Conservation (phyloP, 2,797 vertebrate genomes). For the Sciaenops ocellatus region DNA sequence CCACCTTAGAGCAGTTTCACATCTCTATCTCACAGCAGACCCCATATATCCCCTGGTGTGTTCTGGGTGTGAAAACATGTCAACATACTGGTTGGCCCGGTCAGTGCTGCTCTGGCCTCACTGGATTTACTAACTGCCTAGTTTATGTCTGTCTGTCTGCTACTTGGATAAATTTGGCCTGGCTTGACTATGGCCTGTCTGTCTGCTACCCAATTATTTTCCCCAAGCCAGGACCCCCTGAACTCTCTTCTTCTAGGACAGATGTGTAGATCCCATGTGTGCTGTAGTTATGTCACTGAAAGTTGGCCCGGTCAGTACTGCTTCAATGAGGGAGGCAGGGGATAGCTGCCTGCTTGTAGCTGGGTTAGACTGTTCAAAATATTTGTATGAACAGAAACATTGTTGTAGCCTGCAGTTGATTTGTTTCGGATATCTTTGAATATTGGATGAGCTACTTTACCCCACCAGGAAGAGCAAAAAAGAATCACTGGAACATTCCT, state of each 20-base stretch:
- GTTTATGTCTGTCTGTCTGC: slow-evolving; percentile 76
- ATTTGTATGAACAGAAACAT: slow-evolving; percentile 21
- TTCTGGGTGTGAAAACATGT: slow-evolving; percentile 75
- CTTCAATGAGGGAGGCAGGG: slow-evolving; percentile 60
- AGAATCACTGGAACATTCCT: background rate
- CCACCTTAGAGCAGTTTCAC: slow-evolving; percentile 23
- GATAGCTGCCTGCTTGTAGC: slow-evolving; percentile 39
- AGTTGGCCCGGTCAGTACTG: slow-evolving; percentile 52
- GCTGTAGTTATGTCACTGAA: slow-evolving; percentile 66
- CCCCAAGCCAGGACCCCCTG: slow-evolving; percentile 71
- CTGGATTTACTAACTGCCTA: slow-evolving; percentile 78
- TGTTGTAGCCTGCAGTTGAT: background rate
- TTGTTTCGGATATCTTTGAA: slow-evolving; percentile 8
- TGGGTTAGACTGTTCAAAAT: slow-evolving; percentile 19
- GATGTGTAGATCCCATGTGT: slow-evolving; percentile 64
- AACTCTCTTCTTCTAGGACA: slow-evolving; percentile 64
- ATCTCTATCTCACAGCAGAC: slow-evolving; percentile 44
- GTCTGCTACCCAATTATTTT: slow-evolving; percentile 80
- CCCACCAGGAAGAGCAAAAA: background rate
- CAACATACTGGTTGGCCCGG: slow-evolving; percentile 71
- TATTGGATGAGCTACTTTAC: background rate
- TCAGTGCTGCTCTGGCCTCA: slow-evolving; percentile 74
- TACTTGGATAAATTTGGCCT: slow-evolving; percentile 72
- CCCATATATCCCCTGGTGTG: slow-evolving; percentile 51
- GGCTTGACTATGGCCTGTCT: slow-evolving; percentile 69